Conservation (phyloP, 2,888 invertebrate genomes). For the Megamerina dolium region DNA sequence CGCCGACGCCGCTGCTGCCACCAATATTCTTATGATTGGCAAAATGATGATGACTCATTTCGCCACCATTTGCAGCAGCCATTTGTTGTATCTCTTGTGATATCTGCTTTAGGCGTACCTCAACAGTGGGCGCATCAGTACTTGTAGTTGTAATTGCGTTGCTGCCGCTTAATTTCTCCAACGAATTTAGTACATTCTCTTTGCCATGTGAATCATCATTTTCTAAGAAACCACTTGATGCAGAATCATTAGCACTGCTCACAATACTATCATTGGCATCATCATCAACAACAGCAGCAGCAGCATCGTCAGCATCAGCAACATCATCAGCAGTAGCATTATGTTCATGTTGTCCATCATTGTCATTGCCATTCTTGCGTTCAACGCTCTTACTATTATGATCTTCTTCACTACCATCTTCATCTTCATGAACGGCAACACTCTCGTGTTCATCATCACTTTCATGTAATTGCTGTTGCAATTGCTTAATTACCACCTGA, state of each 20-base stretch:
- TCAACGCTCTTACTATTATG: constrained; percentile 1
- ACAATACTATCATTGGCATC: background rate
- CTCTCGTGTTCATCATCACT: constrained; percentile 10
- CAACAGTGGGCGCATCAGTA: constrained; percentile 40
- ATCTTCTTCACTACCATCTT: constrained; percentile 2
- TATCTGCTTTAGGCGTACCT: constrained; percentile 45
- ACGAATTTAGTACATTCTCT: background rate
- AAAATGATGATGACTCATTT: constrained; percentile 13
- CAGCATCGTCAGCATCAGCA: constrained; percentile 19
- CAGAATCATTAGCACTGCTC: constrained; percentile 4
- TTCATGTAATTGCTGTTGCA: constrained; percentile 29
- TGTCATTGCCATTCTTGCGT: constrained; percentile 8
- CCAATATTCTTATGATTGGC: too few species aligned
- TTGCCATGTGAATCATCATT: background rate
- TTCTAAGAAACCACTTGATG: too few species aligned
- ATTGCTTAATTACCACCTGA: constrained; percentile 32
- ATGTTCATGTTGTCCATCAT: constrained; percentile 11
- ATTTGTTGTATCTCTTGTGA: constrained; percentile 46
- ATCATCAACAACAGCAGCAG: constrained; percentile 5
- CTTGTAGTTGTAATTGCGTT: constrained; percentile 7
- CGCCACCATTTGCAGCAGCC: constrained; percentile 28
- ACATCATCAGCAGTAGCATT: constrained; percentile 22
- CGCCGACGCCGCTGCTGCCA: too few species aligned
- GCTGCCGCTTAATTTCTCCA: too few species aligned
- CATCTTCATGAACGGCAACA: constrained; percentile 18